Base-by-base conservation (phyloP, 2,113 vertebrate genomes). In the Rhinoptilus africanus region DNA sequence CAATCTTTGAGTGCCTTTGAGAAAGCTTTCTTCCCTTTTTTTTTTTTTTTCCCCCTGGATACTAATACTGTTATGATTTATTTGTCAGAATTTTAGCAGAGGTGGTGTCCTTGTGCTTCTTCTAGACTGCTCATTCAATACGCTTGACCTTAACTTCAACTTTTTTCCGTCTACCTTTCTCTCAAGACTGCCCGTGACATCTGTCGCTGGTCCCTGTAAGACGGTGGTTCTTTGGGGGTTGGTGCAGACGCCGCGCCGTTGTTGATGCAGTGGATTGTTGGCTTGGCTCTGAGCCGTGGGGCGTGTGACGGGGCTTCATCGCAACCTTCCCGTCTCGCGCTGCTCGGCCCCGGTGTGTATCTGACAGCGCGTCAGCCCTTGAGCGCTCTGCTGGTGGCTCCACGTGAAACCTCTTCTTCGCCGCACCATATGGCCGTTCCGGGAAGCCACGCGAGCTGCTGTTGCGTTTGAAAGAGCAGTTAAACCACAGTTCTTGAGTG, bases 401-500 rank as follows among this genome's bases (percentile, higher is more conserved):
- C 88, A 39, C 3, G 4, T 32, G 64, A 16, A 71, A 13, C 67
- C 79, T 47, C 32, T 34, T 43, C 4, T 16, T 57, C 72, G 45
- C 67, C 56, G 37, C 53, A 43, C 83, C 57, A 2, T 37, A 3
- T 30, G 71, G 92, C 71, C 35, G 6, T 88, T 64, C 73, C n/a
- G 68, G 89, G 90, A 85, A 95, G 85, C 59, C 62, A 56, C 28
- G 72, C 87, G 2, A 32, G 73, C 66, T 78, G 81, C 86, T 83
- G 67, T 82, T 92, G 82, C 37, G 43, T 85, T 79, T 56, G 88
- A 41, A 96, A 11, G 13, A 94, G 86, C 95, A 93, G 93, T 96
- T 97, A 97, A 97, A 91, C 92, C 81, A 83, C 92, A 97, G 83
- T 37, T 88, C 94, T 81, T 72, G 57, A 91, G 77, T 11, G 35